Conservation (phyloP, 2,113 vertebrate species). For the Bos javanicus region DNA sequence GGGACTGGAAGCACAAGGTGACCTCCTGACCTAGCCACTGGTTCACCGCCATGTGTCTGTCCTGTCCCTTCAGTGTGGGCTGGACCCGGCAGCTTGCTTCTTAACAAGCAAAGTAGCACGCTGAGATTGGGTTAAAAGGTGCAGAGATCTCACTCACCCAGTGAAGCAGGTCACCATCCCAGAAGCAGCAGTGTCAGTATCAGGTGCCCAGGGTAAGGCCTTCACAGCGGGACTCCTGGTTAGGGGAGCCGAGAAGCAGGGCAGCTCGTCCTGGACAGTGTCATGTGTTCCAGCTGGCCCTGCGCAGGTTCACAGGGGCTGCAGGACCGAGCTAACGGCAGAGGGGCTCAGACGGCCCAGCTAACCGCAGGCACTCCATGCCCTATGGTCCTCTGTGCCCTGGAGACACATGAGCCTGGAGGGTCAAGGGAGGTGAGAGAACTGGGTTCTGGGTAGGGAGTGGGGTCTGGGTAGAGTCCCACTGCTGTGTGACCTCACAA, state of each 20-base stretch:
- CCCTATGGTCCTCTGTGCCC: background rate
- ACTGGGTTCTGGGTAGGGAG: background rate
- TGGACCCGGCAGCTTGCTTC: background rate
- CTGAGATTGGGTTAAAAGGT: background rate
- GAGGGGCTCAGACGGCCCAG: background rate
- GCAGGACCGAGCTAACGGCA: background rate
- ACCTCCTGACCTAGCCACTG: background rate
- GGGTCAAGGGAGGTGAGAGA: background rate
- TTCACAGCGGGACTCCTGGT: background rate
- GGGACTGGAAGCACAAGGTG: background rate
- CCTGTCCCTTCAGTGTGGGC: rapidly evolving
- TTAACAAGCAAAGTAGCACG: rapidly evolving
- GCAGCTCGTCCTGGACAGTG: background rate
- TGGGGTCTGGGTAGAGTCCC: background rate
- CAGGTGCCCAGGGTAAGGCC: background rate
- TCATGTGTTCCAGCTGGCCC: background rate
- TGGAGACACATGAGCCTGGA: background rate
- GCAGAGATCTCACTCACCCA: background rate
- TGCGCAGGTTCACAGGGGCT: background rate
- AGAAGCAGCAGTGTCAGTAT: background rate
- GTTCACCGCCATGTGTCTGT: rapidly evolving
- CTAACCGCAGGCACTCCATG: background rate
- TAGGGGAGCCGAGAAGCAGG: no score
- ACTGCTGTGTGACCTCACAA: background rate
- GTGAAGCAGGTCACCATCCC: background rate